Base-by-base conservation (phyloP, 2,113 vertebrate species). In the Ranitomeya variabilis region DNA sequence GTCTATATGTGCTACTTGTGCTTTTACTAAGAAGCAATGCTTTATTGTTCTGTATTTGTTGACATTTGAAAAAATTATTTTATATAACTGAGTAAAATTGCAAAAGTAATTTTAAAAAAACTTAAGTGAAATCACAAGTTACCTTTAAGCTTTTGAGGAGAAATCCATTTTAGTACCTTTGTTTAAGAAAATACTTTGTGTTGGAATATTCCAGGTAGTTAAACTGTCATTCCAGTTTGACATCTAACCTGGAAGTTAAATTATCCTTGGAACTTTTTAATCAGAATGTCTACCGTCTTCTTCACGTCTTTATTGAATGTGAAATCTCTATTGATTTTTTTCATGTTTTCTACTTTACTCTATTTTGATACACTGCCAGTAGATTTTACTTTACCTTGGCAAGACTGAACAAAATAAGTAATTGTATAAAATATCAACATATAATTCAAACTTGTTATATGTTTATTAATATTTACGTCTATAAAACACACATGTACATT, bases 261-360 rank as follows among this genome's bases (percentile, higher is more conserved):
- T 86, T 79, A 86, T 86, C 85, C 52, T 54, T 79, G 74, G 60
- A 79, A 86, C 85, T 78, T 86, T 86, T 86, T 86, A 86, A 86
- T 86, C 76, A 86, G 37, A 77, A 77, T 86, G 85, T 78, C 85
- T 77, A 86, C 85, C 74, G 52, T 79, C 52, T 52, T 79, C 37
- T 77, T 79, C 74, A 86, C 60, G 51, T 51, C 74, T 66, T 86
- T 79, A 86, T 86, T 86, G 85, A 86, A 86, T 86, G 85, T 86
- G 85, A 86, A 79, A 78, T 86, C 85, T 79, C 85, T 79, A 86
- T 86, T 86, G 85, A 86, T 86, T 86, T 86, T 86, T 67, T 79
- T 76, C 73, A 60, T 86, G 73, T 86, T 86, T 78, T 79, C 59
- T 45, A 54, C 12, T 23, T 16, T 60, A 86, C 57, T 66, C 57